Evolutionary conservation across 2,113 vertebrate species (phyloP).

Genomic region (Taurulus bubalis): DNA sequence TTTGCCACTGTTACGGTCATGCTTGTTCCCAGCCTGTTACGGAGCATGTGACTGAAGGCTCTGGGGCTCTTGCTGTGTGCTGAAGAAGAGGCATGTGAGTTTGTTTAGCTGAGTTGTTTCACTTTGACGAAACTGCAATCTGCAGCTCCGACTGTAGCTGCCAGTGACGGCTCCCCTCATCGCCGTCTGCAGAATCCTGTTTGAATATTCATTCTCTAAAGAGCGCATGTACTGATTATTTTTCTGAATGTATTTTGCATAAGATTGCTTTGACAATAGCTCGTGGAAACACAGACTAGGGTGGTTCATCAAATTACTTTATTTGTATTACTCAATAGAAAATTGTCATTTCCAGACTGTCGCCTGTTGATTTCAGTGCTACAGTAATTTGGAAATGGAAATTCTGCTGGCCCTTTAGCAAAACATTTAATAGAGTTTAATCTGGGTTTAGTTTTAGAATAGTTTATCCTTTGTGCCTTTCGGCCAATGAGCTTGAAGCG

Average conservation of each 20-base stretch:
- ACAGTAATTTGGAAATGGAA: constrained; percentile 12
- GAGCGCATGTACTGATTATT: not conserved
- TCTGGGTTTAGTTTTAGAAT: constrained; percentile 43
- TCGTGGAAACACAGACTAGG: not conserved
- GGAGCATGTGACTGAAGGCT: constrained; percentile 75
- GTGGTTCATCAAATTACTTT: not conserved
- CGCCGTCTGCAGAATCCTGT: not conserved
- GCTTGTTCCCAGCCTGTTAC: constrained; percentile 9
- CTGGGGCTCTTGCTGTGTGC: constrained; percentile 53
- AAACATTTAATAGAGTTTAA: constrained; percentile 42
- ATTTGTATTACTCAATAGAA: not conserved
- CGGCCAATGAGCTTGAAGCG: constrained; percentile 6
- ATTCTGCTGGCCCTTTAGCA: constrained; percentile 10
- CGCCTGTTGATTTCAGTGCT: not conserved
- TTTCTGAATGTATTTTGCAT: not conserved
- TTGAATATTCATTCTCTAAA: constrained; percentile 47
- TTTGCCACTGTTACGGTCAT: constrained; percentile 44
- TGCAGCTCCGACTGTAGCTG: not conserved
- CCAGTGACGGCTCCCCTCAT: constrained; percentile 30
- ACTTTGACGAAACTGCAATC: constrained; percentile 41
- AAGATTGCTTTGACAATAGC: not conserved
- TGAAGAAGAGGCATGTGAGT: constrained; percentile 81
- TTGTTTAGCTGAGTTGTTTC: constrained; percentile 73
- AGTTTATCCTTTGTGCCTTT: constrained; percentile 30
- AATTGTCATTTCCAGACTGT: not conserved